Conservation (phyloP, 2,797 vertebrate genomes). For the Chaenodraco wilsoni region DNA sequence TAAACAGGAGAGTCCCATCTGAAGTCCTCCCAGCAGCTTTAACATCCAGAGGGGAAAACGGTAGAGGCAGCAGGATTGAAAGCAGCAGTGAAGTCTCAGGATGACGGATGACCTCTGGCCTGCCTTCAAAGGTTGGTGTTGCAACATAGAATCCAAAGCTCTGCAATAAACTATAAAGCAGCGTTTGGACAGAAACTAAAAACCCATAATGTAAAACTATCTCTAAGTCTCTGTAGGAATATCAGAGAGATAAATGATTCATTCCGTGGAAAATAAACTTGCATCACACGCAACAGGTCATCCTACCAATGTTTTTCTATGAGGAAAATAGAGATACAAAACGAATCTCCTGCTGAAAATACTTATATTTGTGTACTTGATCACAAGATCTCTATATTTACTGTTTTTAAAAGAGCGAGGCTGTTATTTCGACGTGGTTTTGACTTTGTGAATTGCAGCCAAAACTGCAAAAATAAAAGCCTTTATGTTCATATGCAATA, state of each 20-base stretch:
- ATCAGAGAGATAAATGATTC: neutral
- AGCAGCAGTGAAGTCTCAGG: conserved; percentile 38
- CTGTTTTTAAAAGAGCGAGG: neutral
- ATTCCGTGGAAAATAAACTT: neutral
- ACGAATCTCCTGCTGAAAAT: neutral
- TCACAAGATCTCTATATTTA: neutral
- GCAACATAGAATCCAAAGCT: conserved; percentile 28
- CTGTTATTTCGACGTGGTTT: neutral
- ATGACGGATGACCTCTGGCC: conserved; percentile 66
- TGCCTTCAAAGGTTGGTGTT: conserved; percentile 37
- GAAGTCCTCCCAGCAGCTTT: conserved; percentile 18
- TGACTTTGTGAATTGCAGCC: neutral
- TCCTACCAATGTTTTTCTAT: neutral
- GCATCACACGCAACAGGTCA: neutral
- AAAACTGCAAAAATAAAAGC: neutral
- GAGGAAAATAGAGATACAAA: neutral
- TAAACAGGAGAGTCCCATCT: conserved; percentile 46
- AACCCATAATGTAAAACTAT: neutral
- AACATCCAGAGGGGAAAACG: conserved; percentile 19
- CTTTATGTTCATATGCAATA: rapidly evolving
- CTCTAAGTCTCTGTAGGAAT: neutral
- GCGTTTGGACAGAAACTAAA: conserved; percentile 35
- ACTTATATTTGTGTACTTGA: neutral
- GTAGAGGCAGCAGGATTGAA: conserved; percentile 43
- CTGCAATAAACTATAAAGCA: conserved; percentile 38